A percentile compares a stretch with the other conserved stretches of the same genome.
Conservation (phyloP, 2,888 invertebrate genomes). For the Escarpia spicata region DNA sequence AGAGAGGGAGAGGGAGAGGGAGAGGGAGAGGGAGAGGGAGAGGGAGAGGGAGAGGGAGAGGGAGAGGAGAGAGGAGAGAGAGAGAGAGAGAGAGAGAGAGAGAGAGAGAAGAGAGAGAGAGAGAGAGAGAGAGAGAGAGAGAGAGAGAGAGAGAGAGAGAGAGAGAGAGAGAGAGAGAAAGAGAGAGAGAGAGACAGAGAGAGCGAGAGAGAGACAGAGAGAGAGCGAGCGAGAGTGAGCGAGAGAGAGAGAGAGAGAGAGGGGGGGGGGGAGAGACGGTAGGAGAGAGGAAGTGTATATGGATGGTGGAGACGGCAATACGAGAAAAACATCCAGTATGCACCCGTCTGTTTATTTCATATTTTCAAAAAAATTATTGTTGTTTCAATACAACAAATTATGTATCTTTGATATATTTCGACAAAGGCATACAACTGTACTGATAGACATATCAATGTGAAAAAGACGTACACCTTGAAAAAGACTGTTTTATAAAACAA, state of each 20-base stretch:
- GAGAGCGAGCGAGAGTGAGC: background rate
- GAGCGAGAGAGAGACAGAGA: slow-evolving; percentile 22
- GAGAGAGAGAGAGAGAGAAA: slow-evolving; percentile 22
- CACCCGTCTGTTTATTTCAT: too few relatives aligned
- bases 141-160: slow-evolving; percentile 28
- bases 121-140: slow-evolving; percentile 13
- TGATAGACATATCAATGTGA: too few relatives aligned
- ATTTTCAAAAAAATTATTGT: too few relatives aligned
- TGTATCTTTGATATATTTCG: too few relatives aligned
- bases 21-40: background rate
- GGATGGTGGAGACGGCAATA: background rate
- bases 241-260: background rate
- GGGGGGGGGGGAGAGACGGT: too few relatives aligned
- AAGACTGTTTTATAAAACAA: too few relatives aligned
- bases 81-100: background rate
- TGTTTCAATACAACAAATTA: too few relatives aligned
- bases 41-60: background rate
- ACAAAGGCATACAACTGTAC: too few relatives aligned
- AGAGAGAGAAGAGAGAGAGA: too few relatives aligned
- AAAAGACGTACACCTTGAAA: too few relatives aligned
- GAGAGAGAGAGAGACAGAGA: background rate
- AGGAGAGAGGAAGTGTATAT: too few relatives aligned
- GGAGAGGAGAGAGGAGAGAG: slow-evolving; percentile 25
- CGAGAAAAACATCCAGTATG: background rate
- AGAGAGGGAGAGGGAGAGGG: background rate